Percentiles rank a stretch among this genome's conserved stretches.
Conservation (phyloP, 2,797 vertebrate genomes). For the Leuciscus waleckii region DNA sequence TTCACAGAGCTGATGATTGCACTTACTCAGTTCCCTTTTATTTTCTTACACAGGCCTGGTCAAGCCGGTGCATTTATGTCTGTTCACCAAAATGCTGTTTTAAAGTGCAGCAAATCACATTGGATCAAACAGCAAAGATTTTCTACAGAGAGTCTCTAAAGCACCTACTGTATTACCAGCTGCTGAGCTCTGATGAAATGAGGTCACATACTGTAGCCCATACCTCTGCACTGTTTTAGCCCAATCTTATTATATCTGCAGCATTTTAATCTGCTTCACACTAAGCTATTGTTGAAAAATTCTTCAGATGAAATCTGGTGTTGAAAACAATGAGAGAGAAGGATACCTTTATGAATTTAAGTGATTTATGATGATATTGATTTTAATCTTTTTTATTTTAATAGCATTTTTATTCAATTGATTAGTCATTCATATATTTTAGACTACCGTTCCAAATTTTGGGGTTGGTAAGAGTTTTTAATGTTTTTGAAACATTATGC, state of each 20-base stretch:
- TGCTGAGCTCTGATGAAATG: constrained; percentile 44
- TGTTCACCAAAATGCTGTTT: not conserved
- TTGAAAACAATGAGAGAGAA: constrained; percentile 18
- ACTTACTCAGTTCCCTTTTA: constrained; percentile 22
- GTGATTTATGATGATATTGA: not conserved
- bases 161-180: constrained; percentile 22
- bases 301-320: constrained; percentile 7
- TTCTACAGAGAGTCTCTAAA: constrained; percentile 5
- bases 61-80: constrained; percentile 1
- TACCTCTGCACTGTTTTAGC: constrained; percentile 20
- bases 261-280: constrained; percentile 30
- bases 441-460: not conserved
- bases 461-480: not conserved
- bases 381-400: not conserved
- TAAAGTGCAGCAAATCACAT: not conserved
- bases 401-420: not conserved
- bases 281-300: constrained; percentile 31
- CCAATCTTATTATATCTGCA: constrained; percentile 47
- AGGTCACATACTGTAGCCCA: constrained; percentile 24
- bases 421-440: not conserved
- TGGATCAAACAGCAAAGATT: not conserved
- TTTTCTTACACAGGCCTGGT: constrained; percentile 10
- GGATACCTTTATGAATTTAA: not conserved
- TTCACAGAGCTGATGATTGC: constrained; percentile 47
- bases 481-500: not conserved